A percentile compares a stretch with the other conserved stretches of the same genome.
phyloP scores from a whole-genome alignment of 1,140 invertebrate species.

The Chionoecetes opilio region DNA sequence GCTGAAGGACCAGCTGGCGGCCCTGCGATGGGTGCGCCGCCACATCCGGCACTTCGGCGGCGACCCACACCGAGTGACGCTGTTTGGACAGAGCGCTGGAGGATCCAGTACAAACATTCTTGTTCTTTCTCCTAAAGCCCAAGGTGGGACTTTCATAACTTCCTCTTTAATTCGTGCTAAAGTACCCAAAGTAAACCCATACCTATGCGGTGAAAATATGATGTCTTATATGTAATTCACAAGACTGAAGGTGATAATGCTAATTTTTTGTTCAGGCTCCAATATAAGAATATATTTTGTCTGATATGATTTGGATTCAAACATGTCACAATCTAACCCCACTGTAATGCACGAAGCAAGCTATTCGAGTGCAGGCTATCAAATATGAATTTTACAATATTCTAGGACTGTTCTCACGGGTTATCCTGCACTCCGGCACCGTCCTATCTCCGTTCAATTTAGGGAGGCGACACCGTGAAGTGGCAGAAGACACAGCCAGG shows the following conservation, averaged over 20 bases:
- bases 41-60: constrained; percentile 87
- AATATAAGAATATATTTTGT: no score
- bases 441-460: not conserved
- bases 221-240: no score
- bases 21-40: constrained; percentile 84
- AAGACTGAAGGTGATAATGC: no score
- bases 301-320: no score
- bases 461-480: not conserved
- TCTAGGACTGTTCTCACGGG: not conserved
- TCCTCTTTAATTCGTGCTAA: no score
- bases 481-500: not conserved
- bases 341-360: no score
- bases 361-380: no score
- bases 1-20: constrained; percentile 61
- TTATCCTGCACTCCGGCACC: not conserved
- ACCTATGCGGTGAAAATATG: no score
- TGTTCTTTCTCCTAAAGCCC: constrained; percentile 84
- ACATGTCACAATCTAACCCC: no score
- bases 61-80: constrained; percentile 85
- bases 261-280: no score
- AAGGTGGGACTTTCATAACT: not conserved
- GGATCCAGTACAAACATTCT: constrained; percentile 86
- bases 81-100: constrained; percentile 87
- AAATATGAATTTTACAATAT: not conserved
- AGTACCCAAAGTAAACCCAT: no score